These are phyloP conservation scores for Onthophagus taurus DNA, from an alignment of 1,140 invertebrate genomes.

Conservation along the genomic window DNA sequence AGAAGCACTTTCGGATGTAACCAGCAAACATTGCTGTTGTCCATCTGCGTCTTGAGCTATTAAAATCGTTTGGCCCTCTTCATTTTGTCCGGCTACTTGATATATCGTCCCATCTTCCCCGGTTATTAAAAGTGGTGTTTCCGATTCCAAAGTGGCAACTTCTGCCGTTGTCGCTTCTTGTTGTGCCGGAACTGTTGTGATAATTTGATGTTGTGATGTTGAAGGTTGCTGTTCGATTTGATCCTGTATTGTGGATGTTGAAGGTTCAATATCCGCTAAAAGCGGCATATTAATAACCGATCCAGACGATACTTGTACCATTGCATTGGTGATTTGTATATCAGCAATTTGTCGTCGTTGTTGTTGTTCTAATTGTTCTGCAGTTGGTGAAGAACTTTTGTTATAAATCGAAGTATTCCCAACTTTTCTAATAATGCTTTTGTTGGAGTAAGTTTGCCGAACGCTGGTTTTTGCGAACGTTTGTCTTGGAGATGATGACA, in stretches of 20 bases:
- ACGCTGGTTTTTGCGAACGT: conserved; percentile 13
- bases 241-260: conserved; percentile 12
- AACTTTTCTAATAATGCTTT: conserved; percentile 13
- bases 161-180: no score
- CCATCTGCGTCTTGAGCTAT: conserved; percentile 55
- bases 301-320: conserved; percentile 22
- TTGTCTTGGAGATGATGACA: neutral
- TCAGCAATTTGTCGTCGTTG: conserved; percentile 5
- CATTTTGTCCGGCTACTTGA: conserved; percentile 64
- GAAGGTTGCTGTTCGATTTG: no score
- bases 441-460: conserved; percentile 10
- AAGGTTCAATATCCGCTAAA: conserved; percentile 12
- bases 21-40: conserved; percentile 59
- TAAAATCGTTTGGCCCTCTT: conserved; percentile 61
- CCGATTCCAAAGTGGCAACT: no score
- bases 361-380: neutral
- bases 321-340: no score
- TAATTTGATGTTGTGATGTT: no score
- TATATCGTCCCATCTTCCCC: conserved; percentile 59
- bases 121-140: conserved; percentile 51
- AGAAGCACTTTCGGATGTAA: conserved; percentile 48
- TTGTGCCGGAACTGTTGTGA: conserved; percentile 8
- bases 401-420: conserved; percentile 20
- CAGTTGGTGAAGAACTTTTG: no score
- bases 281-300: conserved; percentile 14